These are phyloP conservation scores for Latrodectus hesperus DNA, from an alignment of 2,888 invertebrate genomes.

Conservation along the genomic window DNA sequence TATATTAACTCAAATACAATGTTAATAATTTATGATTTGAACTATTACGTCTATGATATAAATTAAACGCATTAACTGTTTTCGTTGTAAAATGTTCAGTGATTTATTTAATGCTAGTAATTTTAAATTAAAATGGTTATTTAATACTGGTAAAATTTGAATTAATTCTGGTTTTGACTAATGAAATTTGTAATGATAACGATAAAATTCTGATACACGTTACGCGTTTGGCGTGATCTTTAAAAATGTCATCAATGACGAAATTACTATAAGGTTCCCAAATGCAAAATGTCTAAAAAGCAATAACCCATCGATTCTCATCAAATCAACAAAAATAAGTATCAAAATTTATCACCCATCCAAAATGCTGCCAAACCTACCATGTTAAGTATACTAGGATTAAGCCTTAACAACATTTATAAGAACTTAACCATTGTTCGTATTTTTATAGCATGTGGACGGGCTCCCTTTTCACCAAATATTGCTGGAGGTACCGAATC, in stretches of 20 bases:
- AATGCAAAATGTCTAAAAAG: neutral
- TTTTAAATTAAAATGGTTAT: too few relatives aligned
- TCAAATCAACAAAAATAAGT: neutral
- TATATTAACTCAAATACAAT: too few relatives aligned
- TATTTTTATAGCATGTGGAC: constrained; percentile 40
- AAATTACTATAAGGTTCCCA: neutral
- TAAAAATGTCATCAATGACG: neutral
- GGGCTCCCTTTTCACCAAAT: constrained; percentile 18
- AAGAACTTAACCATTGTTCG: neutral
- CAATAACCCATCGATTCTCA: too few relatives aligned
- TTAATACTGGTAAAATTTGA: too few relatives aligned
- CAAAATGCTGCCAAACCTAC: neutral
- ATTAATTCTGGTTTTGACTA: too few relatives aligned
- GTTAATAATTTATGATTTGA: too few relatives aligned
- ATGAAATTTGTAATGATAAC: too few relatives aligned
- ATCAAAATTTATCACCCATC: neutral
- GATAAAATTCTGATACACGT: too few relatives aligned
- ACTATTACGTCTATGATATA: too few relatives aligned
- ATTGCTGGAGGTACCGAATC: constrained; percentile 58
- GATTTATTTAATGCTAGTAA: too few relatives aligned
- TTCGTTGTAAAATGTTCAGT: too few relatives aligned
- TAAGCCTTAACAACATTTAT: neutral
- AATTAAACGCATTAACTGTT: too few relatives aligned
- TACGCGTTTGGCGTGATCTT: neutral
- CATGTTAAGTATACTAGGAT: neutral